Evolutionary conservation across 2,113 vertebrate species (phyloP).

Genomic region (Cricetomys ansorgei): DNA sequence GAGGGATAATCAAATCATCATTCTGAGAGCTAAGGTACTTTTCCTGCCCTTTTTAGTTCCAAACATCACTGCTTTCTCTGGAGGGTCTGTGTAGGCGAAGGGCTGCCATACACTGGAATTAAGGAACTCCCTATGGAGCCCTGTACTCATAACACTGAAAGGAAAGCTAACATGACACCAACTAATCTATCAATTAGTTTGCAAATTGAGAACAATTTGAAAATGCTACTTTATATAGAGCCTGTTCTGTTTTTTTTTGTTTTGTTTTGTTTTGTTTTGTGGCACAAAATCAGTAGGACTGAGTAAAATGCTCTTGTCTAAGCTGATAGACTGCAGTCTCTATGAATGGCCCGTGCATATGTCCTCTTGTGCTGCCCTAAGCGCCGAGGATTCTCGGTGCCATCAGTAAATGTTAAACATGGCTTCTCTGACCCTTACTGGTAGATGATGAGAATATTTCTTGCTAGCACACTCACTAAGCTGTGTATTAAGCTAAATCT

Average conservation of each 20-base stretch:
- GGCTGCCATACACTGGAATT: neutral
- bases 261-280: neutral
- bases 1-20: neutral
- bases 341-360: neutral
- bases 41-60: neutral
- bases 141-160: neutral
- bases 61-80: neutral
- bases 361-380: neutral
- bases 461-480: neutral
- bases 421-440: neutral
- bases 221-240: constrained; percentile 74
- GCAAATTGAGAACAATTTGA: constrained; percentile 78
- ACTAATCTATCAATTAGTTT: constrained; percentile 83
- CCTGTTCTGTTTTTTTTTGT: constrained; percentile 54
- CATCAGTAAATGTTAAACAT: neutral
- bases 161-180: constrained; percentile 64
- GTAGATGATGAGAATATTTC: neutral
- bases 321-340: neutral
- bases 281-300: constrained; percentile 81
- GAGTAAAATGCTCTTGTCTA: constrained; percentile 70
- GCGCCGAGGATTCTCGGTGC: neutral
- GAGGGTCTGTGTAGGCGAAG: constrained; percentile 34
- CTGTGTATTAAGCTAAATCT: neutral
- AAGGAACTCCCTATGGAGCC: constrained; percentile 55
- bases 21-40: neutral